Evolutionary conservation across 2,888 invertebrate genomes (phyloP).

Genomic region (Papilio gigon): DNA sequence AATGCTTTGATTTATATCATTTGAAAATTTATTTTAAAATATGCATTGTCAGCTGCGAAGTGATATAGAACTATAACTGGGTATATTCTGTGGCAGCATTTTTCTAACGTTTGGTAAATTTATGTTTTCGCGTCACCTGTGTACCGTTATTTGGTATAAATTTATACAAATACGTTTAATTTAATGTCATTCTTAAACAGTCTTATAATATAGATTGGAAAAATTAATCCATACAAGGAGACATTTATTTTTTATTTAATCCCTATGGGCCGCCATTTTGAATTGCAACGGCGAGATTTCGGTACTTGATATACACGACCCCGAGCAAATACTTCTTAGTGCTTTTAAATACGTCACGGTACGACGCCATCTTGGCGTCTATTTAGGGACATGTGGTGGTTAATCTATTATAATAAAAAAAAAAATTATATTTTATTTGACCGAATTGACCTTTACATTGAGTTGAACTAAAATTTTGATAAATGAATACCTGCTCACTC

Average conservation of each 20-base stretch:
- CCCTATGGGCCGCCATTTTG: too few species aligned
- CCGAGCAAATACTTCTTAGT: too few species aligned
- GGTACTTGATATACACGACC: too few species aligned
- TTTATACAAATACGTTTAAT: background rate
- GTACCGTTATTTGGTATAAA: slow-evolving; percentile 1
- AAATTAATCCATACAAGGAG: too few species aligned
- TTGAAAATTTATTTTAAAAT: slow-evolving; percentile 28
- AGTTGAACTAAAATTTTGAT: background rate
- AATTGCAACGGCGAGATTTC: too few species aligned
- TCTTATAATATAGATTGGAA: too few species aligned
- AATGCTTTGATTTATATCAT: slow-evolving; percentile 31
- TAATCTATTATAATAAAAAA: too few species aligned
- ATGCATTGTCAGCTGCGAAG: slow-evolving; percentile 8
- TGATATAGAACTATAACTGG: background rate
- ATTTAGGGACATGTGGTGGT: too few species aligned
- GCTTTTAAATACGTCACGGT: too few species aligned
- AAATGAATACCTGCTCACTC: background rate
- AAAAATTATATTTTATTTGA: background rate
- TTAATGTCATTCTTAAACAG: background rate
- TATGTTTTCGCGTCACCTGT: slow-evolving; percentile 10
- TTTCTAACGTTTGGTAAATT: background rate
- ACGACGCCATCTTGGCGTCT: too few species aligned
- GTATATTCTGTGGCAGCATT: background rate
- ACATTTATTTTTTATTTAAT: too few species aligned
- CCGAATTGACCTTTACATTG: background rate